Percentiles rank a stretch among this genome's conserved stretches.
phyloP scores from a whole-genome alignment of 2,797 vertebrate species.

The Scomberomorus guttatus region DNA sequence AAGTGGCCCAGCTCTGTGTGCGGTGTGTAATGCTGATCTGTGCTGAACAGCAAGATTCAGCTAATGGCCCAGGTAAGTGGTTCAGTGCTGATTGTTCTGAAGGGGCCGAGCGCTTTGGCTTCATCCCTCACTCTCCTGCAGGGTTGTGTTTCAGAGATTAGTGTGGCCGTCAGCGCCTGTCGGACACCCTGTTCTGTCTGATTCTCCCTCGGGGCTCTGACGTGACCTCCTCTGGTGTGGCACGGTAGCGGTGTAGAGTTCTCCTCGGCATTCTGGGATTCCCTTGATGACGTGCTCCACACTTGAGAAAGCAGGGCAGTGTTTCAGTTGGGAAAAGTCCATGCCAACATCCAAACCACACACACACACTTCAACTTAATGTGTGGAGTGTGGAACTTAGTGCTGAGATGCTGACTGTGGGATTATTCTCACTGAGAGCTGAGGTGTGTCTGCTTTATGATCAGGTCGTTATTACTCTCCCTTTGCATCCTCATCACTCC shows the following conservation, averaged over 20 bases:
- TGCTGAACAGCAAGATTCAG: conserved; percentile 75
- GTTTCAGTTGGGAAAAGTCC: conserved; percentile 39
- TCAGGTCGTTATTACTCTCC: conserved; percentile 77
- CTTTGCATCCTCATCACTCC: conserved; percentile 66
- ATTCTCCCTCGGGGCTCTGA: conserved; percentile 36
- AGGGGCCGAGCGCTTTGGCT: conserved; percentile 57
- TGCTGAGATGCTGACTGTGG: conserved; percentile 85
- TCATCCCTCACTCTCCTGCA: conserved; percentile 33
- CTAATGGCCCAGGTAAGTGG: conserved; percentile 86
- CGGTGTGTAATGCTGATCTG: conserved; percentile 80
- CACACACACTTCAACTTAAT: conserved; percentile 54
- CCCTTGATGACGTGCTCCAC: conserved; percentile 33
- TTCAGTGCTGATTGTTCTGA: conserved; percentile 81
- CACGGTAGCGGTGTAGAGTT: conserved; percentile 48
- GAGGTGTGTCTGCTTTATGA: conserved; percentile 88
- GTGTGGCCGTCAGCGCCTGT: conserved; percentile 1
- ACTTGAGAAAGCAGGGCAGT: conserved; percentile 41
- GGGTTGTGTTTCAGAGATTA: conserved; percentile 64
- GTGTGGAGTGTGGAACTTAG: conserved; percentile 82
- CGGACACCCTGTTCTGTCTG: conserved; percentile 29
- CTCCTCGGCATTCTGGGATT: conserved; percentile 21
- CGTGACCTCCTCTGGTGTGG: conserved; percentile 31
- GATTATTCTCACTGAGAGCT: conserved; percentile 86
- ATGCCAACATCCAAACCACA: conserved; percentile 1
- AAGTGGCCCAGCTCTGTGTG: conserved; percentile 63